Evolutionary conservation across 2,888 invertebrate genomes (phyloP).

Genomic region (Ennomos fuscantarius): DNA sequence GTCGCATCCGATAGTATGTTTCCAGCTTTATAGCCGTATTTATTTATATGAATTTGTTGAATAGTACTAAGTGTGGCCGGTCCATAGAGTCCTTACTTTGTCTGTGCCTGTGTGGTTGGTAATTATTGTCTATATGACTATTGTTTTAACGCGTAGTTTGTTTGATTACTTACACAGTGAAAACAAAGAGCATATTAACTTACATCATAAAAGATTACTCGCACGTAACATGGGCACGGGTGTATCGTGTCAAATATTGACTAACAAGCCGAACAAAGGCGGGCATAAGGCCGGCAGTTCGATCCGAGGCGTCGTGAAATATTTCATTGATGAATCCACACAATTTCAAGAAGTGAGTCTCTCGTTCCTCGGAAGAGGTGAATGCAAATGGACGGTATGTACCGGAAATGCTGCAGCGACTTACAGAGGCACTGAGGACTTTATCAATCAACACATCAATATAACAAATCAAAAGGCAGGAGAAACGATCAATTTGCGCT

Average conservation of each 20-base stretch:
- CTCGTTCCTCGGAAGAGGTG: constrained; percentile 43
- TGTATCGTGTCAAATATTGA: constrained; percentile 41
- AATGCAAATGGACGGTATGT: constrained; percentile 32
- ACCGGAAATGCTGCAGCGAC: constrained; percentile 3
- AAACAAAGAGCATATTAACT: too few relatives aligned
- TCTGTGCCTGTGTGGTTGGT: too few relatives aligned
- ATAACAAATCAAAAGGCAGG: constrained; percentile 13
- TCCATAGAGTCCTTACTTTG: too few relatives aligned
- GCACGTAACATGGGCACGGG: constrained; percentile 24
- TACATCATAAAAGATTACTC: background rate
- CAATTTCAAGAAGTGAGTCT: constrained; percentile 35
- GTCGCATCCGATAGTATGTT: too few relatives aligned
- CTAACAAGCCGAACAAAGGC: constrained; percentile 32
- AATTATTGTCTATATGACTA: too few relatives aligned
- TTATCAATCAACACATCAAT: constrained; percentile 9
- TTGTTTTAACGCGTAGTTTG: too few relatives aligned
- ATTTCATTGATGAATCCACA: constrained; percentile 36
- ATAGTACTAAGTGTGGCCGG: too few relatives aligned
- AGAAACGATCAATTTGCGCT: constrained; percentile 7
- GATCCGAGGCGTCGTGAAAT: constrained; percentile 42
- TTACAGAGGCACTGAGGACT: constrained; percentile 26
- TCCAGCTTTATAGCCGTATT: too few relatives aligned
- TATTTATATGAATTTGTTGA: too few relatives aligned
- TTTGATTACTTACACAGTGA: too few relatives aligned
- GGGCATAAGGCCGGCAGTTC: constrained; percentile 39